Percentiles rank a stretch among this genome's conserved stretches.
Evolutionary conservation across 2,888 invertebrate genomes (phyloP).

Genomic region (Megastigmus dorsalis): DNA sequence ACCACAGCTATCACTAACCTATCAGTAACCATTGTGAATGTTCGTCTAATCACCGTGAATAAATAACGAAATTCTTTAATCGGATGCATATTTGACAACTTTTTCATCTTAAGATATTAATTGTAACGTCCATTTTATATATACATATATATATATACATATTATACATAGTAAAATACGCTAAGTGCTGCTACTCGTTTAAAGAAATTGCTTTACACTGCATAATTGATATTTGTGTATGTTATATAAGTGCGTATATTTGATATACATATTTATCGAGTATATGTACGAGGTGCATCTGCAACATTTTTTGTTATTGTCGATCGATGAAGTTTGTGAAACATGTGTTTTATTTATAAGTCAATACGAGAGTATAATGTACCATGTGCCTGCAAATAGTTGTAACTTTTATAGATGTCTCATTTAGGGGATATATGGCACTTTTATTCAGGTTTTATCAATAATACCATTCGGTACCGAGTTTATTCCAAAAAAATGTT

Average conservation of each 20-base stretch:
- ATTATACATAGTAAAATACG: background rate
- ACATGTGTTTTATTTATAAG: slow-evolving; percentile 16
- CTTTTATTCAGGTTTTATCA: too few species aligned
- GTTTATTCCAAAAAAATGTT: too few species aligned
- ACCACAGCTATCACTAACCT: too few species aligned
- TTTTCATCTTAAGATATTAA: slow-evolving; percentile 28
- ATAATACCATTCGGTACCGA: too few species aligned
- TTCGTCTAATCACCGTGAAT: background rate
- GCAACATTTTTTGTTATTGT: background rate
- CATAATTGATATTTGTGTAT: slow-evolving; percentile 28
- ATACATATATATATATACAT: background rate
- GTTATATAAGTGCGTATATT: background rate
- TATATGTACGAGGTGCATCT: background rate
- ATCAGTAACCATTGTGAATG: background rate
- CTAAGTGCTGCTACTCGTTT: slow-evolving; percentile 12
- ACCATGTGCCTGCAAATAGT: slow-evolving; percentile 29
- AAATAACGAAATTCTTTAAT: slow-evolving; percentile 21
- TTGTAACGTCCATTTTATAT: slow-evolving; percentile 7
- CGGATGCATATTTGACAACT: slow-evolving; percentile 14
- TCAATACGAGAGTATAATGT: slow-evolving; percentile 14
- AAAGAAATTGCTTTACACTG: slow-evolving; percentile 20
- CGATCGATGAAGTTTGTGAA: slow-evolving; percentile 3
- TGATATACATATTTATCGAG: slow-evolving; percentile 18
- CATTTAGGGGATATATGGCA: slow-evolving; percentile 1
- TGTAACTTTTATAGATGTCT: slow-evolving; percentile 26